Evolutionary conservation across 2,888 invertebrate species (phyloP).

Genomic region (Rhagium mordax): DNA sequence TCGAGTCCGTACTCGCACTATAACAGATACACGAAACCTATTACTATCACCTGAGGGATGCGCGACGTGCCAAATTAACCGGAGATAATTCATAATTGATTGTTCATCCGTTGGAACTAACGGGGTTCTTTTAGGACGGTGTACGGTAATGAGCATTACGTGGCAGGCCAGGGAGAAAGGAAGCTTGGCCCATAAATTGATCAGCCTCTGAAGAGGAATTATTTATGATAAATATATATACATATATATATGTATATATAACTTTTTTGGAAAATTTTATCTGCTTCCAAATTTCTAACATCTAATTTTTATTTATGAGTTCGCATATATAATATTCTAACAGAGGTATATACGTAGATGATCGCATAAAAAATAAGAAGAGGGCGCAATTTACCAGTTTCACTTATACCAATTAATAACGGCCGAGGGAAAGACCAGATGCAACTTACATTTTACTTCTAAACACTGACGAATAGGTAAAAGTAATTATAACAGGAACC

Average conservation of each 20-base stretch:
- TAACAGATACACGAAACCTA: slow-evolving; percentile 45
- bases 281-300: no score
- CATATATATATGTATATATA: no score
- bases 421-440: not conserved
- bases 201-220: no score
- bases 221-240: no score
- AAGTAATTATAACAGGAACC: slow-evolving; percentile 3
- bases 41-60: slow-evolving; percentile 47
- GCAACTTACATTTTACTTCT: not conserved
- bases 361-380: no score
- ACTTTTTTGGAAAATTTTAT: no score
- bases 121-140: not conserved
- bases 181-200: no score
- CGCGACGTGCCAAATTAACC: slow-evolving; percentile 51
- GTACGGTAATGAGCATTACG: not conserved
- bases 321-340: no score
- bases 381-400: not conserved
- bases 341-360: no score
- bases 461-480: slow-evolving; percentile 18
- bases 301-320: no score
- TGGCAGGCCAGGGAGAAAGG: not conserved
- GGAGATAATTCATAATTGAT: slow-evolving; percentile 55
- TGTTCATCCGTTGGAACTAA: slow-evolving; percentile 44
- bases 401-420: not conserved
- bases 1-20: slow-evolving; percentile 33